Evolutionary conservation across 2,797 vertebrate genomes (phyloP), one percentile per base, ranked within the genome.

Genomic region (Acanthurus leucopareius): DNA sequence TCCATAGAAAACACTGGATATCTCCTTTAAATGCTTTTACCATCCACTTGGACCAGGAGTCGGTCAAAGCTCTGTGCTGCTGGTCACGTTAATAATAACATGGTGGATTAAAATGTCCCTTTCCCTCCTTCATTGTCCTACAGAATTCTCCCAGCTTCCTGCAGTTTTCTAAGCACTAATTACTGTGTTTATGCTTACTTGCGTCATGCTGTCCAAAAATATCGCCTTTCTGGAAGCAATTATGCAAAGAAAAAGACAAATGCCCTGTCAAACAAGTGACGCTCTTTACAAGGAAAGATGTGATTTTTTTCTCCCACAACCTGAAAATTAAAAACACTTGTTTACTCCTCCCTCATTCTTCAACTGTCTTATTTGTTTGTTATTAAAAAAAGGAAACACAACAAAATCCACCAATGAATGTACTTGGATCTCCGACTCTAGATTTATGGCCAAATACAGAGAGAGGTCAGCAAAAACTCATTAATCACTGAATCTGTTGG

Each of bases 161-260:
- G 88, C 72, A 44, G 86, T 78, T 92, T 92, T 73, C 74, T 82
- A 63, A 71, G 68, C 75, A 51, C 81, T 96, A 95, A 96, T 95
- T 92, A 95, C 93, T 93, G 91, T 94, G 89, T 94, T 96, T 93
- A 87, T 87, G 80, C 77, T 81, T 78, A 73, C 90, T 88, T 92
- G 90, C 94, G 93, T 95, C 95, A 95, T 69, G 64, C 79, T 81
- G 80, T 79, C 90, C 91, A 91, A 90, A 94, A 94, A 95, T 92
- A 94, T 83, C 85, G 71, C 73, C 84, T 81, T 88, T 92, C 77
- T 87, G 87, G 79, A 88, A 81, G 89, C 86, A 93, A 93, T 94
- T 94, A 94, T 86, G 81, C 79, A 84, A 85, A 84, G 84, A 84
- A 90, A 77, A 47, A 90, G 86, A 90, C 70, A 81, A 90, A 88